These are phyloP conservation scores for Mesorhabditis belari DNA, from an alignment of 2,888 invertebrate species.

Conservation along the genomic window DNA sequence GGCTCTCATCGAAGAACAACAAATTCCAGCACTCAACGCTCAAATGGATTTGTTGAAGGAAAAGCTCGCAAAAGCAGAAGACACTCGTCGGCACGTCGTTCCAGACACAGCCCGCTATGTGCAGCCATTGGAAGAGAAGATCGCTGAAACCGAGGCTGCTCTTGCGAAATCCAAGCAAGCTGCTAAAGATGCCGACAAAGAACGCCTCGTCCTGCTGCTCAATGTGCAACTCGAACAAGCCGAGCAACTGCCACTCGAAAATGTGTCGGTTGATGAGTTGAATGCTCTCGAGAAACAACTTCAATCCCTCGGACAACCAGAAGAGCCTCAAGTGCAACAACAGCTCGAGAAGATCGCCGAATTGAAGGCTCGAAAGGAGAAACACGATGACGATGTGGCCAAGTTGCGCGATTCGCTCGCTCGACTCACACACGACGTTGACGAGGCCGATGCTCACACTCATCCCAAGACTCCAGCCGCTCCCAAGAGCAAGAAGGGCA, in stretches of 20 bases:
- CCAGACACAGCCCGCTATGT: conserved; percentile 11
- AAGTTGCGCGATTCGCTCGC: background rate
- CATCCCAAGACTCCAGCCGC: background rate
- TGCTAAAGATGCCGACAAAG: conserved; percentile 1
- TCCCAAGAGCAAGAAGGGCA: background rate
- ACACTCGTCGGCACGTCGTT: conserved; percentile 13
- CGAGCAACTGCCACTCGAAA: conserved; percentile 15
- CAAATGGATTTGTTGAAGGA: too few species aligned
- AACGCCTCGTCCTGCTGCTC: background rate
- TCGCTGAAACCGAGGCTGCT: too few species aligned
- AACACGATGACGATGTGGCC: background rate
- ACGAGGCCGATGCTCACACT: background rate
- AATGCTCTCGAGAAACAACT: conserved; percentile 8
- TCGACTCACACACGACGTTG: background rate
- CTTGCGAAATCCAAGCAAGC: too few species aligned
- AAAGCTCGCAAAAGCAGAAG: conserved; percentile 9
- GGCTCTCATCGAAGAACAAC: too few species aligned
- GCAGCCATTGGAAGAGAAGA: conserved; percentile 15
- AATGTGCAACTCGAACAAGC: conserved; percentile 12
- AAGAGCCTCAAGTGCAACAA: background rate
- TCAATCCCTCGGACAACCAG: background rate
- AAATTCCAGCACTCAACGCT: too few species aligned
- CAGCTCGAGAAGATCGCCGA: conserved; percentile 13
- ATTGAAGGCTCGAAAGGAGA: conserved; percentile 12
- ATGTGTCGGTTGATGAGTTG: conserved; percentile 13